These are phyloP conservation scores for Hypolimnas misippus DNA, from an alignment of 2,888 invertebrate species.

Conservation along the genomic window DNA sequence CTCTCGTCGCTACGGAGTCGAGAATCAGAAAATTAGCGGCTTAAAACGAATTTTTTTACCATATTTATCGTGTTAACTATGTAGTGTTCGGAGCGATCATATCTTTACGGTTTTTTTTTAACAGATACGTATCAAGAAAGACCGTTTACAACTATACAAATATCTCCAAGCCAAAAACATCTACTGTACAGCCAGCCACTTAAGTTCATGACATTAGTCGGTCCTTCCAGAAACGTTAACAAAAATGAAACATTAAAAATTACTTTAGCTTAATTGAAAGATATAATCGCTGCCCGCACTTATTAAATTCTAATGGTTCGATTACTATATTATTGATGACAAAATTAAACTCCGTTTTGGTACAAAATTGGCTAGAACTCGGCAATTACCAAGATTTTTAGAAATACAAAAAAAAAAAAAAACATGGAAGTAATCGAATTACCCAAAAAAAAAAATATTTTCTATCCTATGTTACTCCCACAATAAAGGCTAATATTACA, in stretches of 20 bases:
- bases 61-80: slow-evolving; percentile 69
- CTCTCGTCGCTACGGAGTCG: slow-evolving; percentile 22
- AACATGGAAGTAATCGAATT: no score
- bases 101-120: slow-evolving; percentile 44
- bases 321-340: slow-evolving; percentile 36
- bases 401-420: not conserved
- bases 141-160: slow-evolving; percentile 58
- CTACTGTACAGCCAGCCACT: slow-evolving; percentile 77
- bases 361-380: not conserved
- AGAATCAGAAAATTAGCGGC: slow-evolving; percentile 55
- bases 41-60: slow-evolving; percentile 75
- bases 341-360: slow-evolving; percentile 17
- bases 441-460: no score
- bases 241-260: slow-evolving; percentile 33
- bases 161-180: slow-evolving; percentile 71
- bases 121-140: slow-evolving; percentile 29
- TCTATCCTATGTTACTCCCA: no score
- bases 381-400: not conserved
- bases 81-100: slow-evolving; percentile 51
- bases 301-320: slow-evolving; percentile 51
- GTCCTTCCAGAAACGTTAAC: slow-evolving; percentile 51
- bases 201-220: slow-evolving; percentile 54
- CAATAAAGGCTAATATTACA: no score
- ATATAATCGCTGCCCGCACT: slow-evolving; percentile 54
- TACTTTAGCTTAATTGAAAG: not conserved